A percentile compares a stretch with the other conserved stretches of the same genome.
These are phyloP conservation scores for Danionella cerebrum DNA, from an alignment of 2,113 vertebrate species.

Conservation along the genomic window DNA sequence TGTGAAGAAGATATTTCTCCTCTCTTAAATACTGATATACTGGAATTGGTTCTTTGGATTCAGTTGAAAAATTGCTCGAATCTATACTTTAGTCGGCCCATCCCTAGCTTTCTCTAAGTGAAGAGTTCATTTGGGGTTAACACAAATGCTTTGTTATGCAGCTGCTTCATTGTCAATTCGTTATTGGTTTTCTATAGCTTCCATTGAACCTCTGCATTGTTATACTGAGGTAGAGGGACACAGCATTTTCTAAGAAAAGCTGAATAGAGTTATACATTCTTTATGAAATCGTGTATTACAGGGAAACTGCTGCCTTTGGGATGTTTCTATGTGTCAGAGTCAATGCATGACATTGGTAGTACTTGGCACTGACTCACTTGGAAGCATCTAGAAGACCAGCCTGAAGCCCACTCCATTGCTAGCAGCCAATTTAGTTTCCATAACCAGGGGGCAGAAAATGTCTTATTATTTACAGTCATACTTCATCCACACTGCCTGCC, in stretches of 20 bases:
- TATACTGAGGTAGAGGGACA: no score
- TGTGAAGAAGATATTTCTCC: no score
- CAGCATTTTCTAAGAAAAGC: neutral
- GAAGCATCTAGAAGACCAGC: constrained; percentile 38
- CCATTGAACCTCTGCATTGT: no score
- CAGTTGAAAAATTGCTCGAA: no score
- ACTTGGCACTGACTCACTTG: constrained; percentile 45
- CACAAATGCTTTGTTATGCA: no score
- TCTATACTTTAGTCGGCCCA: no score
- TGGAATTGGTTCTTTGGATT: no score
- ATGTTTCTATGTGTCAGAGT: constrained; percentile 25
- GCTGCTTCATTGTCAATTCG: no score
- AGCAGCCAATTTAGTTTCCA: constrained; percentile 18
- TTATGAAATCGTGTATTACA: constrained; percentile 2
- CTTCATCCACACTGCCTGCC: constrained; percentile 45
- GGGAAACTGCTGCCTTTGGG: constrained; percentile 8
- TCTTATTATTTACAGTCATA: constrained; percentile 51
- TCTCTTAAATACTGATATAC: no score
- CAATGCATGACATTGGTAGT: constrained; percentile 45
- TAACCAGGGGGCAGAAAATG: constrained; percentile 28
- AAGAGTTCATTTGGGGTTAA: no score
- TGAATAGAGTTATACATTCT: neutral
- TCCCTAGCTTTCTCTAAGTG: no score
- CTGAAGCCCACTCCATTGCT: neutral
- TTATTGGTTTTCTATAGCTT: no score